Conservation (phyloP, 1,140 invertebrate species). For the Onthophagus taurus region DNA sequence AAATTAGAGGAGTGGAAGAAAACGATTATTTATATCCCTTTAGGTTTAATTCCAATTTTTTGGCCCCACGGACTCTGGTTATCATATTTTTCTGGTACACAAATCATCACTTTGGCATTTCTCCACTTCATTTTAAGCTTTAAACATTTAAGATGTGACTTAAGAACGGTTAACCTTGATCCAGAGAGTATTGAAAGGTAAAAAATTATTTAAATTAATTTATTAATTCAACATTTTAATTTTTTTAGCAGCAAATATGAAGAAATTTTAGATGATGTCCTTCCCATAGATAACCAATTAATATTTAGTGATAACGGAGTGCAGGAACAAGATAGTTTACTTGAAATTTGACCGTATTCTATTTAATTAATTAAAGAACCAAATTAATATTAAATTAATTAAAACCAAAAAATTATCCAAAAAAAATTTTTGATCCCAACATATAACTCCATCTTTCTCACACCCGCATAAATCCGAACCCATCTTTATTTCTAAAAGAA, state of each 20-base stretch:
- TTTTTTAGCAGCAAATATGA: constrained; percentile 33
- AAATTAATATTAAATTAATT: too few relatives aligned
- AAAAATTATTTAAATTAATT: not conserved
- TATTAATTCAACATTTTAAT: constrained; percentile 8
- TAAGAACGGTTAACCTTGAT: constrained; percentile 19
- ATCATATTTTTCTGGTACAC: constrained; percentile 31
- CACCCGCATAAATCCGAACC: too few relatives aligned
- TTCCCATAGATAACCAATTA: constrained; percentile 33
- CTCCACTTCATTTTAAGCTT: constrained; percentile 29
- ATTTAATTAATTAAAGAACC: constrained; percentile 30
- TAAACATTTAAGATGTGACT: constrained; percentile 16
- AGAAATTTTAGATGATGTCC: constrained; percentile 33
- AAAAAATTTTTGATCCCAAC: too few relatives aligned
- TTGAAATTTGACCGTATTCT: constrained; percentile 34
- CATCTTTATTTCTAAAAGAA: not conserved
- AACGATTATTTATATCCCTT: constrained; percentile 28
- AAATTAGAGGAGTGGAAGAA: constrained; percentile 34
- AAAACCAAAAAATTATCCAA: too few relatives aligned
- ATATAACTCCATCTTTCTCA: too few relatives aligned
- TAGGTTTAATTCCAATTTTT: constrained; percentile 28
- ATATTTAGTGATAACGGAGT: constrained; percentile 30
- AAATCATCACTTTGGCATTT: constrained; percentile 28
- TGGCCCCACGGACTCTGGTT: constrained; percentile 34
- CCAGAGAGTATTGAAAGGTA: constrained; percentile 36
- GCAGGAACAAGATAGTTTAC: constrained; percentile 27